These are phyloP conservation scores for Gymnothorax javanicus DNA, from an alignment of 2,797 vertebrate genomes.

Conservation along the genomic window DNA sequence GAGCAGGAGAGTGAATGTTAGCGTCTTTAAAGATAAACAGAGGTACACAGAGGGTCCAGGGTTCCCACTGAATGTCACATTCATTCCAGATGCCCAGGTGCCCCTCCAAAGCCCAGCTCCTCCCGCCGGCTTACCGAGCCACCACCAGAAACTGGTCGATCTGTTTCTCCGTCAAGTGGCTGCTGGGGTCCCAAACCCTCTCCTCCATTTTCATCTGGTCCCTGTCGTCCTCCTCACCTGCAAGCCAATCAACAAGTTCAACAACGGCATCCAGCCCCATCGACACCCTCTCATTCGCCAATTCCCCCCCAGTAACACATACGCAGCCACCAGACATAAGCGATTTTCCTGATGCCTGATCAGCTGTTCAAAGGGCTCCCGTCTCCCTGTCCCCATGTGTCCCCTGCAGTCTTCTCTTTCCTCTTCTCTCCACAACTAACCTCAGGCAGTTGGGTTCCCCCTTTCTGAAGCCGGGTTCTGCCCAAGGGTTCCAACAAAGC, in stretches of 20 bases:
- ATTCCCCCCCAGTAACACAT: too few species aligned
- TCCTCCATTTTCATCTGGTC: conserved; percentile 93
- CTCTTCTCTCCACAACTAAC: too few species aligned
- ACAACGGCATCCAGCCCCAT: not conserved
- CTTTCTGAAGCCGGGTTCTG: too few species aligned
- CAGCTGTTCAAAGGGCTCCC: too few species aligned
- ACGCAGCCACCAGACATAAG: too few species aligned
- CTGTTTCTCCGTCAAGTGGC: conserved; percentile 90
- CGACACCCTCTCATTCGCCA: not conserved
- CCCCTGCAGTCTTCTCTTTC: too few species aligned
- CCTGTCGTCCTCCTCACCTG: conserved; percentile 87
- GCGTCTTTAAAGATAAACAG: not conserved
- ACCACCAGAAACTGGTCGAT: conserved; percentile 98
- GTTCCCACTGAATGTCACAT: not conserved
- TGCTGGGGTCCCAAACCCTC: conserved; percentile 92
- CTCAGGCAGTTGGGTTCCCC: too few species aligned
- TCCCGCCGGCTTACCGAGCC: conserved; percentile 86
- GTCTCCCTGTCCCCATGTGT: too few species aligned
- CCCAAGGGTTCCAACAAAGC: too few species aligned
- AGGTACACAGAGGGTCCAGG: not conserved
- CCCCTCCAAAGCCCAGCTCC: not conserved
- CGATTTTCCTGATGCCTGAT: too few species aligned
- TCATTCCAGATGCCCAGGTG: not conserved
- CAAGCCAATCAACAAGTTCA: conserved; percentile 27
- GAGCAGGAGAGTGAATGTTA: not conserved